Conservation (phyloP, 2,888 invertebrate species). For the Taenaris catops region DNA sequence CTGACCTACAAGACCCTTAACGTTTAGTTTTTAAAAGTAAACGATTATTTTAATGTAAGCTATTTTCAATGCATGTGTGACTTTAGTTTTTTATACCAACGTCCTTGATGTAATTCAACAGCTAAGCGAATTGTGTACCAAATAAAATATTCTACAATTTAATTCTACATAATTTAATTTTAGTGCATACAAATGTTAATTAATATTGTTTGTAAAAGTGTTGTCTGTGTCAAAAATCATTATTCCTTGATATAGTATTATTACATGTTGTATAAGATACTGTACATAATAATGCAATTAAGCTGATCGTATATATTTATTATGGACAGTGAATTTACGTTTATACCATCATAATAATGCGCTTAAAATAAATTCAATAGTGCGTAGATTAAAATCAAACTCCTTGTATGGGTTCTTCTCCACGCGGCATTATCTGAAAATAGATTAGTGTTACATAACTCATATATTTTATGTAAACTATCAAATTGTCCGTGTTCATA, state of each 20-base stretch:
- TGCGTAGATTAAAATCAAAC: constrained; percentile 37
- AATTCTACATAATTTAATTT: constrained; percentile 14
- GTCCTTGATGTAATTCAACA: constrained; percentile 16
- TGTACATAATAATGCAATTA: constrained; percentile 2
- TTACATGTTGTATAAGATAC: not conserved
- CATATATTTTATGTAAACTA: too few relatives aligned
- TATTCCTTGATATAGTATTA: constrained; percentile 9
- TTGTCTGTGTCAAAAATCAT: constrained; percentile 15
- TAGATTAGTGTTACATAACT: too few relatives aligned
- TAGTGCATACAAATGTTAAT: constrained; percentile 22
- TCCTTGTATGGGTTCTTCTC: constrained; percentile 49
- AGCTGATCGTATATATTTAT: constrained; percentile 12
- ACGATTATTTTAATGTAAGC: too few relatives aligned
- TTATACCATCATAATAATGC: constrained; percentile 10
- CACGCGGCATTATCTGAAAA: constrained; percentile 55
- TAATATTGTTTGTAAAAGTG: constrained; percentile 22
- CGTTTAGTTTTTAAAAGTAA: too few relatives aligned
- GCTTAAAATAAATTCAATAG: constrained; percentile 26
- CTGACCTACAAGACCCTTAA: too few relatives aligned
- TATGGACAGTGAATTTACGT: constrained; percentile 21
- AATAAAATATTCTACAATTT: constrained; percentile 18
- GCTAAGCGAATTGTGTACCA: constrained; percentile 24
- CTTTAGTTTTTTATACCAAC: too few relatives aligned
- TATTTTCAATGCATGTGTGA: too few relatives aligned
- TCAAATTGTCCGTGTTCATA: too few relatives aligned